Evolutionary conservation across 2,113 vertebrate genomes (phyloP), one percentile per base, ranked within the genome.

Genomic region (Oreocharis arfaki): DNA sequence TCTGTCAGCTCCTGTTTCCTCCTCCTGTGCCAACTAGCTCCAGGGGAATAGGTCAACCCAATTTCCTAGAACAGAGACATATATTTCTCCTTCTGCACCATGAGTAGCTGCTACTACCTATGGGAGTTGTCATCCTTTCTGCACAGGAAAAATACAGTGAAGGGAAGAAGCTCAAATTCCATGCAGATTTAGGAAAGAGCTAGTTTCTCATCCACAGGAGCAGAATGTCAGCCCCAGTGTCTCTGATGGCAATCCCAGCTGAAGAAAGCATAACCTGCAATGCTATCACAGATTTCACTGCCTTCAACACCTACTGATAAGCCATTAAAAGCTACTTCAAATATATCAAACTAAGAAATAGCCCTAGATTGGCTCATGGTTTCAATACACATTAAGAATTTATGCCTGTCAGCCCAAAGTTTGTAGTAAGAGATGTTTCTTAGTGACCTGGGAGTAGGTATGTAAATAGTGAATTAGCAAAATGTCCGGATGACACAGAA

Each of bases 381-480:
- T 96, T 90, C 81, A 95, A 75, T 91, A 89, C 39, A 68, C 57
- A 91, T 95, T 88, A 97, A 94, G 92, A 94, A 96, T 87, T 95
- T 96, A 93, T 83, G 70, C 82, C 89, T 94, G 95, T 91, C 88
- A 93, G 78, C 86, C 87, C 84, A 73, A 89, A 95, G 91, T 96
- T 93, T 88, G 80, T 91, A 96, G 85, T 61, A 86, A 91, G 91
- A 87, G 87, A 97, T 95, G 93, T 97, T 97, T 95, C 95, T 96
- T 92, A 95, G 95, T 96, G 96, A 96, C 90, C 95, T 94, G 87
- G 96, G 96, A 98, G 95, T 97, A 93, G 79, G 95, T 84, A 96
- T 93, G 95, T 96, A 97, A 98, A 98, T 98, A 98, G 97, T 88
- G 91, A 97, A 95, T 96, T 96, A 95, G 90, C 94, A 85, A 96